Evolutionary conservation across 2,797 vertebrate species (phyloP).

Genomic region (Capromys pilorides): DNA sequence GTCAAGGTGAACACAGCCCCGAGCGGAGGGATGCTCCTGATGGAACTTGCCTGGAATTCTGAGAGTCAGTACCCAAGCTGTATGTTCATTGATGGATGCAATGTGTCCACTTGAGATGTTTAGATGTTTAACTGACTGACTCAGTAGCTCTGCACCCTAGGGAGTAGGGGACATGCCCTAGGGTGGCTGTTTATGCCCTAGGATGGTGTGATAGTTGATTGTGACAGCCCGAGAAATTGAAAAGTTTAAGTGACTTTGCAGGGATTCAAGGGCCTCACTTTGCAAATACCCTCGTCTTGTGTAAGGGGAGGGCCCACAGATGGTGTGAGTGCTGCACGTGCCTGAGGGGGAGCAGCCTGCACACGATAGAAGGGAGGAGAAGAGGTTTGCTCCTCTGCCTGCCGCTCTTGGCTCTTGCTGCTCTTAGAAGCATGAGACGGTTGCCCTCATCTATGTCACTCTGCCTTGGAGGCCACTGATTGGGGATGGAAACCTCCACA

Average conservation of each 20-base stretch:
- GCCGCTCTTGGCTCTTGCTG: fast-evolving
- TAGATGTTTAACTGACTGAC: background rate
- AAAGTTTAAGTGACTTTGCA: background rate
- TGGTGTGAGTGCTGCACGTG: background rate
- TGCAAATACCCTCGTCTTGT: background rate
- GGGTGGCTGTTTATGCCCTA: background rate
- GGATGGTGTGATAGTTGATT: background rate
- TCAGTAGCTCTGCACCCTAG: background rate
- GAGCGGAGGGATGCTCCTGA: fast-evolving
- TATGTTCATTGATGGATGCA: background rate
- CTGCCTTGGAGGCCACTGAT: background rate
- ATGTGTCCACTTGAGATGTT: background rate
- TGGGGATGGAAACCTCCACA: background rate
- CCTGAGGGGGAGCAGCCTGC: background rate
- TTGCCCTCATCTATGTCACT: background rate
- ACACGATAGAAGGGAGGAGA: background rate
- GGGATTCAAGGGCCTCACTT: background rate
- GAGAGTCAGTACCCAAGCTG: background rate
- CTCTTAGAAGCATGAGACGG: background rate
- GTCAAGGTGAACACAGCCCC: background rate
- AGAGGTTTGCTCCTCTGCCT: background rate
- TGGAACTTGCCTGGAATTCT: too few species aligned
- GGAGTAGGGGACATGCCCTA: background rate
- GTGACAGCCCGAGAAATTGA: background rate
- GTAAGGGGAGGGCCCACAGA: background rate